Percentiles rank a stretch among this genome's conserved stretches.
These are phyloP conservation scores for Thalassophryne amazonica DNA, from an alignment of 2,797 vertebrate genomes.

Conservation along the genomic window DNA sequence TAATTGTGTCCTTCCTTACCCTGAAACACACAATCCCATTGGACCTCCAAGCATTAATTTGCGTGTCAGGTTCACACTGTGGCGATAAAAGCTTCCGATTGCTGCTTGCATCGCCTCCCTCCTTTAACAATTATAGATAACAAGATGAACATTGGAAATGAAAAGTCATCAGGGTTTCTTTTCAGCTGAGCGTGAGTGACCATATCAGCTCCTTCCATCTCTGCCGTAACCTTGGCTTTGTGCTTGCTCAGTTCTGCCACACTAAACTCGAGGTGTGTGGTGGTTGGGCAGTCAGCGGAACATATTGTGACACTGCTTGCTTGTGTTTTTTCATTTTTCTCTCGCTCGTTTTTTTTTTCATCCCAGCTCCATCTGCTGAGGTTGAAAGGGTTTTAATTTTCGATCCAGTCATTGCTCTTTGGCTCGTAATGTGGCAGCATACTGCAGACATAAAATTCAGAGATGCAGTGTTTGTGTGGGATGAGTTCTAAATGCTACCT, in stretches of 20 bases:
- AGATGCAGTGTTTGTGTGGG: conserved; percentile 53
- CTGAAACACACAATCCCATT: background rate
- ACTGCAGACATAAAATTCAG: conserved; percentile 45
- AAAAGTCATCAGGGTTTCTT: conserved; percentile 64
- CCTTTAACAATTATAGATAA: conserved; percentile 76
- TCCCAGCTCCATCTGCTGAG: conserved; percentile 47
- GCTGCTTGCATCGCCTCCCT: conserved; percentile 23
- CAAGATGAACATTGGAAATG: conserved; percentile 73
- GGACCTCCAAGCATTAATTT: conserved; percentile 40
- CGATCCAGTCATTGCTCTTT: conserved; percentile 48
- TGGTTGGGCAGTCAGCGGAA: background rate
- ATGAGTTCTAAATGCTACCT: conserved; percentile 66
- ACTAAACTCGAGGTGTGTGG: conserved; percentile 39
- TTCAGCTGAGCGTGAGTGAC: conserved; percentile 34
- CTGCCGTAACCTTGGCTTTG: conserved; percentile 64
- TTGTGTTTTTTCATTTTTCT: conserved; percentile 15
- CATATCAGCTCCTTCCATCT: conserved; percentile 55
- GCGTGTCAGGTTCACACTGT: conserved; percentile 36
- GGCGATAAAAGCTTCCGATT: conserved; percentile 47
- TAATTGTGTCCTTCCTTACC: conserved; percentile 31
- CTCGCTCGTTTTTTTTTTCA: background rate
- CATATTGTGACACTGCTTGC: background rate
- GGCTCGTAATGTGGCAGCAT: conserved; percentile 39
- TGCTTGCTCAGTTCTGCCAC: conserved; percentile 17
- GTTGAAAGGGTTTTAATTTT: conserved; percentile 63